Evolutionary conservation across 2,797 vertebrate genomes (phyloP), one percentile per base, ranked within the genome.

Genomic region (Erethizon dorsatum): DNA sequence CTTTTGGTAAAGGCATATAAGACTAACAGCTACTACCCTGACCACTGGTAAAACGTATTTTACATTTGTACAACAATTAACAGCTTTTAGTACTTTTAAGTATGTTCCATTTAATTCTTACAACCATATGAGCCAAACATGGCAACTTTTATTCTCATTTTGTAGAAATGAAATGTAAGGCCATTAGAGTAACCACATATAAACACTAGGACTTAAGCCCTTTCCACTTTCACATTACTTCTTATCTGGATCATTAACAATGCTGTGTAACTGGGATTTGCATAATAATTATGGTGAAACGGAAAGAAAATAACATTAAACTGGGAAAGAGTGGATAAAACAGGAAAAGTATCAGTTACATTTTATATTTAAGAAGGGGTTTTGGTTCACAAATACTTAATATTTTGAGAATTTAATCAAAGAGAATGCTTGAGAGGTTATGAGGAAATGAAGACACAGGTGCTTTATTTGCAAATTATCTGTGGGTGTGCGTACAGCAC

Each of bases 361-460:
- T 61, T 92, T 78, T 85, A 17, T 79, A 96, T 52, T 96, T 96
- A 86, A 96, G 63, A 94, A 82, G 56, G 54, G 11, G 4, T 83
- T 94, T 95, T 65, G 45, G 50, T 56, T 87, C 18, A 80, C 20
- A 73, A 78, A 75, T 92, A 65, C 18, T 92, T 92, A 87, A 69
- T 15, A 90, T 97, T 94, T 93, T 73, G 31, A 90, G 41, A 97
- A 92, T 89, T 88, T 90, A 95, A 90, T 94, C 83, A 61, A 18
- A 96, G 33, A 90, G 80, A 96, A 86, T 90, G 87, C 73, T 59
- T 88, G 50, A 96, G 52, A 95, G 37, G 33, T 94, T 92, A 90
- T 57, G 47, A 95, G 92, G 83, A 95, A 96, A 97, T 54, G 75
- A 47, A 98, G 15, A 96, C 47, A 52, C 14, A 33, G 6, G 59